Base-by-base conservation (phyloP, 2,888 invertebrate species). In the Stenoptilia bipunctidactyla region DNA sequence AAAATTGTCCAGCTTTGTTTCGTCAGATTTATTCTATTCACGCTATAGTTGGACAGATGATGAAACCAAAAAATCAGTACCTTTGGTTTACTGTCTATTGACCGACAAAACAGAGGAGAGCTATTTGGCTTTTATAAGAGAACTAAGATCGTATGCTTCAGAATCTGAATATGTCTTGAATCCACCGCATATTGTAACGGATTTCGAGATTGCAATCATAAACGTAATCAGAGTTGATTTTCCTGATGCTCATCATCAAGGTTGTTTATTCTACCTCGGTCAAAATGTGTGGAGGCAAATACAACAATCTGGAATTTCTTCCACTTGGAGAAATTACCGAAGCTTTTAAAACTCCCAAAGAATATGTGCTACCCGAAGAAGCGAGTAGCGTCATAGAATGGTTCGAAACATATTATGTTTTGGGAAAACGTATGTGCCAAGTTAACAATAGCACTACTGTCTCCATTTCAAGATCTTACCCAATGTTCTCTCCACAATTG, bases 1-100 rank as follows among this genome's bases (percentile, higher is more conserved):
- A 25, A 6, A 25, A 6, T 5, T 25, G 9, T 25, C 25, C 25
- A 30, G 15, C 14, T 33, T 27, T 43, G 27, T 45, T 40, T 36
- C 36, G 36, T 14, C 46, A 46, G 37, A 27, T 43, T 13, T 45
- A 45, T 37, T 36, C 39, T 34, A 40, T 41, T 38, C 43, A 43
- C 14, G 41, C 36, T 2, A 38, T 43, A 14, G 40, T 41, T 9
- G 45, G 45, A 14, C 30, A n/a, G n/a, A 37, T 13, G 27, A 25
- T 4, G 27, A 37, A 1, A 27, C 2, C 13, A 27, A 37, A 3
- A 45, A 45, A 37, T 40, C 37, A 6, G 25, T 25, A 25, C 25
- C 25, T 25, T 25, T 25, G 9, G 25, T 25, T 25, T 25, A 25
- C 25, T 5, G 5, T 6, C 9, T 25, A 5, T 9, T 25, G 5